These are phyloP conservation scores for Acromyrmex charruanus DNA, from an alignment of 1,140 invertebrate genomes.

Conservation along the genomic window DNA sequence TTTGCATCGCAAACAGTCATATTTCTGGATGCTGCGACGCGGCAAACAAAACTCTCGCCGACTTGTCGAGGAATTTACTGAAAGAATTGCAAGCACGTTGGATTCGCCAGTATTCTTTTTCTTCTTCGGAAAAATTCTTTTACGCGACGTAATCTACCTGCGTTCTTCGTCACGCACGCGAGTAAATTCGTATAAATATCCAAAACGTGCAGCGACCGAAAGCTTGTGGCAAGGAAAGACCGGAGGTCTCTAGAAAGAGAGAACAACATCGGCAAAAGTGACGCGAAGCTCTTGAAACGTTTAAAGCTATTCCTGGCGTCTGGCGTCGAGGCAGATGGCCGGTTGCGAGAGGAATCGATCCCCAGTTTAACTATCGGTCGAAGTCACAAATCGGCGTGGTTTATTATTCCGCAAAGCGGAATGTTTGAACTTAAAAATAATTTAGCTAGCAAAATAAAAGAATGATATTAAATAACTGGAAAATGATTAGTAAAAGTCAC, in stretches of 20 bases:
- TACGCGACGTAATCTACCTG: background rate
- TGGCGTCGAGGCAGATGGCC: conserved; percentile 72
- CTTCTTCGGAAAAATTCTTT: background rate
- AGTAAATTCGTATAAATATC: conserved; percentile 15
- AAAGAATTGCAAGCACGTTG: conserved; percentile 1
- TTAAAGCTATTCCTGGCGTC: conserved; percentile 74
- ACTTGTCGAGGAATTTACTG: background rate
- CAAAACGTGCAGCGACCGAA: background rate
- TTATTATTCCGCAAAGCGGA: background rate
- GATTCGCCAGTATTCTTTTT: background rate
- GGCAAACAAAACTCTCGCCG: conserved; percentile 4
- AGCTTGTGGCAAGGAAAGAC: background rate
- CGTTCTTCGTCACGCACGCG: background rate
- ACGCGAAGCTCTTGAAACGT: conserved; percentile 62
- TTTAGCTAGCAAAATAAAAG: background rate
- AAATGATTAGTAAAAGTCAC: background rate
- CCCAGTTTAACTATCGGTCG: conserved; percentile 41
- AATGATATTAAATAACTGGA: background rate
- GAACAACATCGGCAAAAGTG: conserved; percentile 47
- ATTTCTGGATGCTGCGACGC: conserved; percentile 3
- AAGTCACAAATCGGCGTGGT: background rate
- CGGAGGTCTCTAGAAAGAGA: conserved; percentile 48
- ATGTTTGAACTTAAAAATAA: background rate
- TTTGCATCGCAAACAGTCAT: background rate
- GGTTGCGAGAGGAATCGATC: conserved; percentile 58